Evolutionary conservation across 2,113 vertebrate species (phyloP), one percentile per base, ranked within the genome.

Genomic region (Cercopithecus mona): DNA sequence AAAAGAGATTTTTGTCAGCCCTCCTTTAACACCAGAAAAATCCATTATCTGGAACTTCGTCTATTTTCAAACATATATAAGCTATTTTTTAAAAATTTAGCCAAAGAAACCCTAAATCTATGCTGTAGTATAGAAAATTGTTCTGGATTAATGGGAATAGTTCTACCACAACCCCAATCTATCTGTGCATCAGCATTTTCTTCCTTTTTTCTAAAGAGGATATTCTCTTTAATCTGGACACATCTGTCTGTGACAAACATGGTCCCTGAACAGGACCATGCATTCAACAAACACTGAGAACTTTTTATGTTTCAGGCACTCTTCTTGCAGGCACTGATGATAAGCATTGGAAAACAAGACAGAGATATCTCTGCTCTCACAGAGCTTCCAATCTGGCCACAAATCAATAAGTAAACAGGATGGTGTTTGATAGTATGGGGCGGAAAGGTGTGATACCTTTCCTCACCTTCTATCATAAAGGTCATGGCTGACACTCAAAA

Each of bases 1-100:
- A 64, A 64, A 64, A 64, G 30, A 64, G 61, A 64, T 64, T 64
- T 64, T 64, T 64, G 61, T 64, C 50, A 32, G 30, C 38, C 38
- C 32, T 90, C 32, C 94, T 48, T 68, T 70, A 79, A 95, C 35
- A 95, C 35, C 61, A 86, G 88, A 85, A 79, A 70, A 91, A 25
- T 59, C 48, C 72, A 35, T 66, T 75, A 64, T 66, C 75, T 78
- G 43, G 57, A 66, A 38, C 84, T 25, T 89, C 40, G 14, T 35
- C 23, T 76, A 13, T 38, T 35, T 57, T 20, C 52, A 70, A 86
- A 78, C n/a, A 25, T 43, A 43, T 18, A n/a, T 43, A 78, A 68
- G 45, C 40, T 86, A 43, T 52, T 82, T 72, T 48, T 23, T 6
- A 25, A 80, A 27, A 80, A 20, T 23, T 57, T 72, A 48, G 14